phyloP scores from a whole-genome alignment of 2,113 vertebrate species.

The Chloropsis cyanopogon region DNA sequence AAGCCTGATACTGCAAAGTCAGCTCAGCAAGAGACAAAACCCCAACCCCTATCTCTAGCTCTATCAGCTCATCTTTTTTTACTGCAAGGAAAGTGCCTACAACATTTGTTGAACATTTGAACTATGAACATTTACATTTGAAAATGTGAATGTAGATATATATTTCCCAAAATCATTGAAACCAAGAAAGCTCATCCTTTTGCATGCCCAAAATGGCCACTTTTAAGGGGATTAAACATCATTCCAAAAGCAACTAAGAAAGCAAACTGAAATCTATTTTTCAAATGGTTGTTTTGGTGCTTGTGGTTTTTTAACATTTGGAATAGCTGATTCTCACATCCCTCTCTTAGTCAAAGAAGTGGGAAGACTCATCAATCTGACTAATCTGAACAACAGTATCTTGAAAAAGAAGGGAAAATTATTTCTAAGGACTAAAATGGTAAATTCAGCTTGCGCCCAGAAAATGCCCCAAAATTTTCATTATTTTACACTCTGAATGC shows the following conservation, averaged over 20 bases:
- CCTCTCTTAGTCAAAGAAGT: not conserved
- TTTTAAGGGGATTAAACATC: not conserved
- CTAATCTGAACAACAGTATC: not conserved
- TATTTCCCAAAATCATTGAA: not conserved
- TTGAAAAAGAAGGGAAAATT: not conserved
- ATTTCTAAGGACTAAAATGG: not conserved
- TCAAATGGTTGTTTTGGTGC: not conserved
- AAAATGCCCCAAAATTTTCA: not conserved
- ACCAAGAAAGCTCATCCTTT: not conserved
- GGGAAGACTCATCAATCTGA: slow-evolving; percentile 18
- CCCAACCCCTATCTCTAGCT: not conserved
- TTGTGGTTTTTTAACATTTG: not conserved
- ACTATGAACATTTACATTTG: not conserved
- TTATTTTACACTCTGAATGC: not conserved
- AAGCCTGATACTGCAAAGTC: not conserved
- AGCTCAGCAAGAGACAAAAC: not conserved
- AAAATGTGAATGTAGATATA: not conserved
- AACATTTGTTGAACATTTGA: not conserved
- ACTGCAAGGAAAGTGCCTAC: not conserved
- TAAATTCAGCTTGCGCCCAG: not conserved
- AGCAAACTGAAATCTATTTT: not conserved
- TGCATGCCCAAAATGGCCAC: not conserved
- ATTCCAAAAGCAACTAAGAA: not conserved
- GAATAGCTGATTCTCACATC: slow-evolving; percentile 5
- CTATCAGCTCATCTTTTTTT: not conserved